These are phyloP conservation scores for Megaceryle alcyon DNA, from an alignment of 2,797 vertebrate genomes.

Conservation along the genomic window DNA sequence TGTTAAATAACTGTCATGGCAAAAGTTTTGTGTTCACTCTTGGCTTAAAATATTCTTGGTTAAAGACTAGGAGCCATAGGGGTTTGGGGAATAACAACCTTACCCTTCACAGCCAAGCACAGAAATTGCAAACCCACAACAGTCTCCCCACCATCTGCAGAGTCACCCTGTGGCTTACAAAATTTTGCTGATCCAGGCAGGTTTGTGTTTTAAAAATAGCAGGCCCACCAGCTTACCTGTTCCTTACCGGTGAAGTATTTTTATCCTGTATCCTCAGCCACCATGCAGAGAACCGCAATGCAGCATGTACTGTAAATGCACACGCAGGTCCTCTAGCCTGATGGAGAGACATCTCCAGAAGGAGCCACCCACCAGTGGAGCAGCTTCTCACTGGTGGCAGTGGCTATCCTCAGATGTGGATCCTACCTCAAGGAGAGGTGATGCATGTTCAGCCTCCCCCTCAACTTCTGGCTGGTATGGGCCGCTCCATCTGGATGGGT, in stretches of 20 bases:
- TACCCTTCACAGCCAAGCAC: not conserved
- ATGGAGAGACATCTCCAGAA: not conserved
- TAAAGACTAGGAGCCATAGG: not conserved
- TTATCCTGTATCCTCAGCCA: not conserved
- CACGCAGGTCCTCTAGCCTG: not conserved
- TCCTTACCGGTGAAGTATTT: not conserved
- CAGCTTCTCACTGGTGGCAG: not conserved
- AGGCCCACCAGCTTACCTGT: not conserved
- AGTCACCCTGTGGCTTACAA: not conserved
- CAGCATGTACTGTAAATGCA: not conserved
- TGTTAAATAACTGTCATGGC: not conserved
- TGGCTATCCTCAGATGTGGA: fast-evolving
- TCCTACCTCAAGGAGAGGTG: not conserved
- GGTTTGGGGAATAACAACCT: not conserved
- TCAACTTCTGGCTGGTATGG: not conserved
- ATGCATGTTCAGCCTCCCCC: not conserved
- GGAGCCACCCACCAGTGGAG: not conserved
- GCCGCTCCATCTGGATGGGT: not conserved
- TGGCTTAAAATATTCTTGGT: not conserved
- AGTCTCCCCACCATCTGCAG: not conserved
- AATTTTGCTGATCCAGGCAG: not conserved
- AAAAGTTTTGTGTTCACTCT: not conserved
- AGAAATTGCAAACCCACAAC: not conserved
- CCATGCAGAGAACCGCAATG: fast-evolving
- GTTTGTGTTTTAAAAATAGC: not conserved